A percentile compares a stretch with the other conserved stretches of the same genome.
Conservation (phyloP, 2,113 vertebrate species). For the Proterorhinus semilunaris region DNA sequence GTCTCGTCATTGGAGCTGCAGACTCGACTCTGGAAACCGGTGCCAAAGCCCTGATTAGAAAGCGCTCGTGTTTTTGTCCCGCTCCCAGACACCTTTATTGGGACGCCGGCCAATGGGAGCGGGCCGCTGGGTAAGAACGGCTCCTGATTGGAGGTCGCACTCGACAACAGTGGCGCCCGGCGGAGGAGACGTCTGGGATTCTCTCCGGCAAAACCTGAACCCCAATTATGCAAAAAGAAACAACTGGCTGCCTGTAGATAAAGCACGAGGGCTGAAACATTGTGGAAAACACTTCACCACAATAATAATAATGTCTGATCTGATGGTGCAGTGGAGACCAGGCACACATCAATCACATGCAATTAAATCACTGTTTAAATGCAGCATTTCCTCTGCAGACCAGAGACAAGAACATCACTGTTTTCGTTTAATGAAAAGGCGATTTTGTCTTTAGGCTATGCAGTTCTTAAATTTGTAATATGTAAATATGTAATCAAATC, state of each 20-base stretch:
- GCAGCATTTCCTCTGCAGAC: no score
- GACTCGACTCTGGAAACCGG: no score
- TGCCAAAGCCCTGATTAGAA: background rate
- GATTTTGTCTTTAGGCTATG: no score
- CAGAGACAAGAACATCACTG: no score
- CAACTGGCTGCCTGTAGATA: background rate
- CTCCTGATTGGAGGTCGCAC: background rate
- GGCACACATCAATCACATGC: no score
- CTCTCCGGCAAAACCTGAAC: background rate
- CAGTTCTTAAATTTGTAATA: no score
- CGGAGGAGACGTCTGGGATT: slow-evolving; percentile 4
- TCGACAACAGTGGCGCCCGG: background rate
- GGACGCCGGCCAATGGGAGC: background rate
- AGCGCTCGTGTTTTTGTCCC: background rate
- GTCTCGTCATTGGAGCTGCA: no score
- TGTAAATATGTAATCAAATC: no score
- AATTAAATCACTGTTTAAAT: no score
- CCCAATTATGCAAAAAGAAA: background rate
- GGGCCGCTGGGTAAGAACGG: background rate
- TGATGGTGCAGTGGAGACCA: background rate
- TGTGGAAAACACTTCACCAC: no score
- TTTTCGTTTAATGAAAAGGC: no score
- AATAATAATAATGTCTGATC: no score
- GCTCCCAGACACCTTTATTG: background rate
- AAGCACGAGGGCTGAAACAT: background rate